Conservation (phyloP, 2,888 invertebrate genomes). For the Tubulanus polymorphus region DNA sequence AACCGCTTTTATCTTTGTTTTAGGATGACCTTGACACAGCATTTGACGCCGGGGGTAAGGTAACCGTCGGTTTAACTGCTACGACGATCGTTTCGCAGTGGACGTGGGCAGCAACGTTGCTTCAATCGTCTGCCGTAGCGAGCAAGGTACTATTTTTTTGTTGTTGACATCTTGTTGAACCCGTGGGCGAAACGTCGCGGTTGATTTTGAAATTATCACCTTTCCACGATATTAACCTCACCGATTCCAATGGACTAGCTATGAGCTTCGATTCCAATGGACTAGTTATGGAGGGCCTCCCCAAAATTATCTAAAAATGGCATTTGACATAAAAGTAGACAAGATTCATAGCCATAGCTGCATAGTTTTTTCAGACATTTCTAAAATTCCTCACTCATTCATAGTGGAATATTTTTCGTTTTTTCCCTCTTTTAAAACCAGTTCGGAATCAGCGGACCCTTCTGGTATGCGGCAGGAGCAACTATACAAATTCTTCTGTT, state of each 20-base stretch:
- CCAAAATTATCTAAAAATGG: too few species aligned
- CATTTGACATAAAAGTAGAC: too few species aligned
- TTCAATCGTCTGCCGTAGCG: conserved; percentile 51
- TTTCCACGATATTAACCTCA: too few species aligned
- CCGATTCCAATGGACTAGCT: neutral
- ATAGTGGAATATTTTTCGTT: neutral
- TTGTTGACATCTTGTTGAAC: too few species aligned
- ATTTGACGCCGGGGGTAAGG: conserved; percentile 53
- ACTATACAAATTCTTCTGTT: conserved; percentile 42
- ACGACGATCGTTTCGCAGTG: conserved; percentile 54
- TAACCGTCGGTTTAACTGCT: conserved; percentile 50
- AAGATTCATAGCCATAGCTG: too few species aligned
- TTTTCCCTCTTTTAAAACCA: neutral
- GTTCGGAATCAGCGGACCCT: conserved; percentile 31
- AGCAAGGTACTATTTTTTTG: conserved; percentile 37
- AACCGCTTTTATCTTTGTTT: too few species aligned
- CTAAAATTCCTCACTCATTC: too few species aligned
- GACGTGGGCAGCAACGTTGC: conserved; percentile 54
- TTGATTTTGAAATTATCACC: neutral
- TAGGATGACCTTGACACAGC: conserved; percentile 48
- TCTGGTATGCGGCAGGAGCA: conserved; percentile 42
- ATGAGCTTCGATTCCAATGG: too few species aligned
- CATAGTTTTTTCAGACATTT: too few species aligned
- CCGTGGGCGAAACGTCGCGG: neutral
- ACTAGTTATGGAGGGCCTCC: too few species aligned